Evolutionary conservation across 1,140 invertebrate genomes (phyloP).

Genomic region (Nebria ingens): DNA sequence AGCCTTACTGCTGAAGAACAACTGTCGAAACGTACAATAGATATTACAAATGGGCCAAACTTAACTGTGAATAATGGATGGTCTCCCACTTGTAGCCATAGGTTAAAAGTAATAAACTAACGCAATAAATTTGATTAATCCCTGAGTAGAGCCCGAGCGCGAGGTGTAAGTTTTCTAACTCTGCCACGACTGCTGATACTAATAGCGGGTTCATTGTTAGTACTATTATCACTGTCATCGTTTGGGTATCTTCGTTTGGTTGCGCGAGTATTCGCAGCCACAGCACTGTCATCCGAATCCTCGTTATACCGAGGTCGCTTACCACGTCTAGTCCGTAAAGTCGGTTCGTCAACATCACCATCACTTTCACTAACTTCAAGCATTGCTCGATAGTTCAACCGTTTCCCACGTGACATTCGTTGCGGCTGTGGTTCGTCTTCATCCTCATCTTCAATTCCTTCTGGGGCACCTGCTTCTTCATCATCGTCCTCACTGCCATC

Average conservation of each 20-base stretch:
- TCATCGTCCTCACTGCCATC: slow-evolving; percentile 16
- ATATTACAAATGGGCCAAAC: no score
- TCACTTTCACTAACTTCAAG: slow-evolving; percentile 18
- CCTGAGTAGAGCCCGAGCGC: slow-evolving; percentile 43
- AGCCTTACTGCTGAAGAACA: no score
- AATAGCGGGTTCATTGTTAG: slow-evolving; percentile 35
- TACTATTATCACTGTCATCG: slow-evolving; percentile 34
- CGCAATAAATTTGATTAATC: not conserved
- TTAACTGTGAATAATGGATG: no score
- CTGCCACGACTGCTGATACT: slow-evolving; percentile 74
- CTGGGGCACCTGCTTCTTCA: slow-evolving; percentile 17
- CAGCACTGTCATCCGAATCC: slow-evolving; percentile 24
- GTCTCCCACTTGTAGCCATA: no score
- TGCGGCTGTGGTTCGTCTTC: slow-evolving; percentile 25
- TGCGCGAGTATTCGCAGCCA: slow-evolving; percentile 8
- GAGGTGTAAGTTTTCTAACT: slow-evolving; percentile 68
- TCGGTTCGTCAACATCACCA: slow-evolving; percentile 16
- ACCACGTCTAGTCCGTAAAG: slow-evolving; percentile 16
- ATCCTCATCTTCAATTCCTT: slow-evolving; percentile 32
- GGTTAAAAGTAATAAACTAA: slow-evolving; percentile 3
- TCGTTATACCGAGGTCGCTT: slow-evolving; percentile 35
- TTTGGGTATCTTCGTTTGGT: slow-evolving; percentile 14
- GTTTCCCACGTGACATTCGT: not conserved
- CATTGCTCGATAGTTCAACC: not conserved
- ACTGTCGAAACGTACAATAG: no score